These are phyloP conservation scores for Stramonita haemastoma DNA, from an alignment of 2,888 invertebrate genomes.

Conservation along the genomic window DNA sequence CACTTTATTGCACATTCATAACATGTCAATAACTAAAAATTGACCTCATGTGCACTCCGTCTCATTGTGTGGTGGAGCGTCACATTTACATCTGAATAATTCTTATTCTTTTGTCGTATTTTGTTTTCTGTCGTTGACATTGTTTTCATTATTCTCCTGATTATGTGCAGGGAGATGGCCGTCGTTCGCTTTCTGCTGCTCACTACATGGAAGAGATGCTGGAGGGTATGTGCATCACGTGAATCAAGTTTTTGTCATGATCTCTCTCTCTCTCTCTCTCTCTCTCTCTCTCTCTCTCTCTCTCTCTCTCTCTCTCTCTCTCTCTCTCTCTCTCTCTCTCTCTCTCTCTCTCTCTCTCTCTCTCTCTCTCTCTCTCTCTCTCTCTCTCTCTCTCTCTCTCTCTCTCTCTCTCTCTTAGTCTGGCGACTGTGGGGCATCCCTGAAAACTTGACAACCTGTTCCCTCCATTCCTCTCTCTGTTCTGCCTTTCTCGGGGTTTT, in stretches of 20 bases:
- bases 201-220: conserved; percentile 42
- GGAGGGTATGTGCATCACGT: conserved; percentile 37
- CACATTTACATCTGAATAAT: too few species aligned
- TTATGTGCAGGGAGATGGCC: conserved; percentile 24
- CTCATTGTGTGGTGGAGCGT: too few species aligned
- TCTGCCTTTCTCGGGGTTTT: too few species aligned
- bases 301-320: not conserved
- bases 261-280: conserved; percentile 5
- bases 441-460: too few species aligned
- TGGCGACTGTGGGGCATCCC: too few species aligned
- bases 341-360: conserved; percentile 4
- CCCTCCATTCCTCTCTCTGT: too few species aligned
- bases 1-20: too few species aligned
- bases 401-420: conserved; percentile 22
- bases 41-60: too few species aligned
- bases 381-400: conserved; percentile 16
- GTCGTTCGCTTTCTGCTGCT: conserved; percentile 36
- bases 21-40: too few species aligned
- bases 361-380: conserved; percentile 22
- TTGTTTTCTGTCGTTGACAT: not conserved
- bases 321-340: too few species aligned
- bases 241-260: not conserved
- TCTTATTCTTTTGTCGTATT: not conserved
- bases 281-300: not conserved
- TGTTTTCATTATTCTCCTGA: not conserved